A percentile compares a stretch with the other conserved stretches of the same genome.
These are phyloP conservation scores for Prorops nasuta DNA, from an alignment of 1,140 invertebrate genomes.

Conservation along the genomic window DNA sequence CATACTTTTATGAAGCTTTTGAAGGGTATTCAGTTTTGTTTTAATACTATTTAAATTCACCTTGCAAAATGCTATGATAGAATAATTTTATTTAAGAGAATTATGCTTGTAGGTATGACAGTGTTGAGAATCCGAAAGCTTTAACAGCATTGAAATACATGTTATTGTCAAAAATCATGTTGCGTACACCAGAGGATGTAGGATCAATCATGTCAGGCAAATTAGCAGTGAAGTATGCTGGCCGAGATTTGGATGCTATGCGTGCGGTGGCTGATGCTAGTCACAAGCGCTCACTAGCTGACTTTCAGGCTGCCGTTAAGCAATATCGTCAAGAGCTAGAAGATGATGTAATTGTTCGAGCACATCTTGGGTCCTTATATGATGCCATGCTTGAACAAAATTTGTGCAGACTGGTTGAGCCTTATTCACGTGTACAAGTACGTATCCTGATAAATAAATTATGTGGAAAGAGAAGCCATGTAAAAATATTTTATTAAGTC, in stretches of 20 bases:
- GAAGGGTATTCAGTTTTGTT: conserved; percentile 77
- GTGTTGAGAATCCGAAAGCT: conserved; percentile 88
- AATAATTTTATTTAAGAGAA: not conserved
- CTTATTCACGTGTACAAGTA: conserved; percentile 95
- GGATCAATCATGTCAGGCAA: conserved; percentile 94
- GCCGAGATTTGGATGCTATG: conserved; percentile 96
- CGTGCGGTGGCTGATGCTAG: conserved; percentile 93
- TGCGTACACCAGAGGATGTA: conserved; percentile 95
- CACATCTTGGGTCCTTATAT: conserved; percentile 94
- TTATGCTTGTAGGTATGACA: conserved; percentile 78
- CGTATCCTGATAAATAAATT: not conserved
- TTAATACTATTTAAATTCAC: not conserved
- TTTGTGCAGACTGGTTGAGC: conserved; percentile 97
- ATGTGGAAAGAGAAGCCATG: conserved; percentile 1
- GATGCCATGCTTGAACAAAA: conserved; percentile 99
- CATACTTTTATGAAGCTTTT: conserved; percentile 99
- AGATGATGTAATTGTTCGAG: conserved; percentile 94
- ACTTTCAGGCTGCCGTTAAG: conserved; percentile 88
- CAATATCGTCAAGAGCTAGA: conserved; percentile 87
- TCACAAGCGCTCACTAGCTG: conserved; percentile 92
- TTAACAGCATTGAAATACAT: conserved; percentile 96
- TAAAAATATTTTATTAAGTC: not conserved
- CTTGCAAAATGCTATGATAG: not conserved
- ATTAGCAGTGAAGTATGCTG: conserved; percentile 93
- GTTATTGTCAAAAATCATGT: conserved; percentile 98